Conservation (phyloP, 92 coral and sea anemone genomes). For the Epizoanthus stellaris region DNA sequence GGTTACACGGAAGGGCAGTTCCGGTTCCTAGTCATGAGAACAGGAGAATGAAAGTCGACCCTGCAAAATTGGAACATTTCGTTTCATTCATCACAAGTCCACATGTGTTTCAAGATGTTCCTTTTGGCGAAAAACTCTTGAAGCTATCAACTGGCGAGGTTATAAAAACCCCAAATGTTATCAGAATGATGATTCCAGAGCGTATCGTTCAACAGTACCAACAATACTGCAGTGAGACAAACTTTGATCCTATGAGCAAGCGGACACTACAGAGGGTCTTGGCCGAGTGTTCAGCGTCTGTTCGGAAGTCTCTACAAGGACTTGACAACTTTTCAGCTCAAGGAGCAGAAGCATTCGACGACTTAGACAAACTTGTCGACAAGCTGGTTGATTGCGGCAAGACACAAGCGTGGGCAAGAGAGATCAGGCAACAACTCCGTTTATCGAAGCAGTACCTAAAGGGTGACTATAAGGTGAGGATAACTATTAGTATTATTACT, state of each 20-base stretch:
- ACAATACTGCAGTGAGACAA: conserved; percentile 41
- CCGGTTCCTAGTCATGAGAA: conserved; percentile 22
- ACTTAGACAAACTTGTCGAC: conserved; percentile 42
- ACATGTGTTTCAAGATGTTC: conserved; percentile 52
- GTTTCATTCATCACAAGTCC: conserved; percentile 60
- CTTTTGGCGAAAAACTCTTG: conserved; percentile 45
- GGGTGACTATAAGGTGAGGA: conserved; percentile 59
- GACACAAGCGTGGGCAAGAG: conserved; percentile 42
- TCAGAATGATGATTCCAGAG: conserved; percentile 52
- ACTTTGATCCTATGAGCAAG: conserved; percentile 34
- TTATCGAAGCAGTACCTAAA: conserved; percentile 58
- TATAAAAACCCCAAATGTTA: conserved; percentile 48
- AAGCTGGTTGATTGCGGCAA: conserved; percentile 39
- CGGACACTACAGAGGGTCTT: conserved; percentile 37
- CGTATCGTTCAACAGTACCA: conserved; percentile 40
- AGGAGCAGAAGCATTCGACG: conserved; percentile 57
- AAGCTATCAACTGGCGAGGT: conserved; percentile 43
- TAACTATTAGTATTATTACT: no score
- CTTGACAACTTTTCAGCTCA: conserved; percentile 53
- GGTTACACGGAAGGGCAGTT: conserved; percentile 53
- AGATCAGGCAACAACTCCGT: conserved; percentile 36
- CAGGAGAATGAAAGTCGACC: conserved; percentile 46
- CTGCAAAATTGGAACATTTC: conserved; percentile 58
- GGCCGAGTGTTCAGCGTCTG: conserved; percentile 53
- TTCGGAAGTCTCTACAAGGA: conserved; percentile 50